Percentiles rank a stretch among this genome's conserved stretches.
Conservation (phyloP, 2,797 vertebrate genomes). For the Nannoperca obscura region DNA sequence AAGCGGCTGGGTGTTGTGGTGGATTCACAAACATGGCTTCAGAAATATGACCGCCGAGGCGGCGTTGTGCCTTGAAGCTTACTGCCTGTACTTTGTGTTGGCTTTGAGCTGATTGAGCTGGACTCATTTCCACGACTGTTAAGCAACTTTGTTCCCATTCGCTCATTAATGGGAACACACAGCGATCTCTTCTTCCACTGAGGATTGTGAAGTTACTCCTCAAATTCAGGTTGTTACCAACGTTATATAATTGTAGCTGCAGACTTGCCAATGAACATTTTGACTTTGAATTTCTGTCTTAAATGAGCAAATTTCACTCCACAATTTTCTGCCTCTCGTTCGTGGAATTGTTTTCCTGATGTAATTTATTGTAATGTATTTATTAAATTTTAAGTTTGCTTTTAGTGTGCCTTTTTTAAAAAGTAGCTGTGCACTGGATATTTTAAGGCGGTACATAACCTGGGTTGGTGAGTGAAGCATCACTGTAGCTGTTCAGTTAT, state of each 20-base stretch:
- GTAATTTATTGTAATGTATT: slow-evolving; percentile 69
- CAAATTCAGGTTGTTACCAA: slow-evolving; percentile 13
- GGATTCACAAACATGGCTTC: slow-evolving; percentile 23
- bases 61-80: slow-evolving; percentile 39
- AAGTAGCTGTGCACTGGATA: slow-evolving; percentile 36
- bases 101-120: slow-evolving; percentile 2
- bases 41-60: slow-evolving; percentile 9
- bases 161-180: background rate
- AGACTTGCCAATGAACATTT: slow-evolving; percentile 61
- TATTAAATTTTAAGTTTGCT: slow-evolving; percentile 49
- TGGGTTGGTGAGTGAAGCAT: slow-evolving; percentile 2
- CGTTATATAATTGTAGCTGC: slow-evolving; percentile 20
- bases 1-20: slow-evolving; percentile 8
- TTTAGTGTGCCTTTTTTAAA: slow-evolving; percentile 51
- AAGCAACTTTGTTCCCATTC: slow-evolving; percentile 13
- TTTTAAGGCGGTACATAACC: slow-evolving; percentile 9
- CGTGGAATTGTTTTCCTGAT: slow-evolving; percentile 29
- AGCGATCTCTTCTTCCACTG: slow-evolving; percentile 50
- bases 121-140: slow-evolving; percentile 25
- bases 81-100: slow-evolving; percentile 23
- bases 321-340: slow-evolving; percentile 38
- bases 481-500: slow-evolving; percentile 14
- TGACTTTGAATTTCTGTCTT: slow-evolving; percentile 30
- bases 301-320: slow-evolving; percentile 33
- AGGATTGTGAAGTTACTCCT: slow-evolving; percentile 8